Base-by-base conservation (phyloP, 1,140 invertebrate species). In the Caenorhabditis brenneri region DNA sequence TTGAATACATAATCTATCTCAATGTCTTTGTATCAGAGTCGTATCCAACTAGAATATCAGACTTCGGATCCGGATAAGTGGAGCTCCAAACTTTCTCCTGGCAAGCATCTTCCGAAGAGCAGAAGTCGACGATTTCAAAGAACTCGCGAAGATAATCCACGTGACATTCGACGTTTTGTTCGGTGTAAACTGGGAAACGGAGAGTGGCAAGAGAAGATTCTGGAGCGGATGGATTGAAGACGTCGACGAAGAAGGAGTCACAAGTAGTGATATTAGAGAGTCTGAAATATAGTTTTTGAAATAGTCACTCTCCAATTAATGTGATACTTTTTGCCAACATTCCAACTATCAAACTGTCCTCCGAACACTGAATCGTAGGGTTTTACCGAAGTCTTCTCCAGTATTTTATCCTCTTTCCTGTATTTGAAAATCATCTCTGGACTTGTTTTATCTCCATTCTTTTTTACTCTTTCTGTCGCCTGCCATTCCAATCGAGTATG, bases 61-160 rank as follows among this genome's bases (percentile, higher is more conserved):
- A 85, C 65, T 88, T 88, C 7, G 78, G 55, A 60, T 88, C 87
- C 19, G 86, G 87, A 69, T 83, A 88, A 2, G 53, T 46, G 31
- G 60, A 53, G 36, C 87, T 88, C 87, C 87, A 88, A 19, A 33
- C 29, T 9, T 78, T 82, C 33, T 85, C 29, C 10, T 31, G 33
- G 49, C 87, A 88, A 24, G 33, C 65, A 7, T 33, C 22, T 3
- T 69, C 49, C 12, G 42, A 33, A 16, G 65, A 19, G 33, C 84
- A 85, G 19, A 74, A 48, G 53, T 69, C 84, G n/a, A 42, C 46
- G 19, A 69, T 58, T 46, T 79, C 36, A 55, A 65, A 85, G 36
- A 78, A 81, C 2, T 58, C 22, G 0, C 16, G 22, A n/a, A 81
- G 42, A 27, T 81, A 65, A 31, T 80, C 29, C 22, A 27, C 31